A percentile compares a stretch with the other conserved stretches of the same genome.
Evolutionary conservation across 2,888 invertebrate genomes (phyloP).

Genomic region (Creontiades dilutus): DNA sequence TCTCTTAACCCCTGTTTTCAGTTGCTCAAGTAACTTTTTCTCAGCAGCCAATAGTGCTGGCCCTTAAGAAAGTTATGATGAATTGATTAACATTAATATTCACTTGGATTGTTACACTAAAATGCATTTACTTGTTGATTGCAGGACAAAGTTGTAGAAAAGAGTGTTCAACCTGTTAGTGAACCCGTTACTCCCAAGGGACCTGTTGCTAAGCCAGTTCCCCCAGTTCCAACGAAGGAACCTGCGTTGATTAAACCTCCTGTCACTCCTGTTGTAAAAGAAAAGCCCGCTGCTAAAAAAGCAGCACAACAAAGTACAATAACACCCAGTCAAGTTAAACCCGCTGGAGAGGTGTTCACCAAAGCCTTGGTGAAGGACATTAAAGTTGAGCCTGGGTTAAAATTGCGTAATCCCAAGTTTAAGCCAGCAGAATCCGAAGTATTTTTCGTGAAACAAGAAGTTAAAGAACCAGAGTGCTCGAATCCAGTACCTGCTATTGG

Average conservation of each 20-base stretch:
- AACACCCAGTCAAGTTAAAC: background rate
- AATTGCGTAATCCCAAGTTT: conserved; percentile 68
- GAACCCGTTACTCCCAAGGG: background rate
- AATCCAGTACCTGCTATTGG: background rate
- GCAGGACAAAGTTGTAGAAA: background rate
- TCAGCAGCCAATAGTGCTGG: no score
- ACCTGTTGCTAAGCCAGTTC: background rate
- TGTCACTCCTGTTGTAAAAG: background rate
- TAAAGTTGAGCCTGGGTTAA: conserved; percentile 69
- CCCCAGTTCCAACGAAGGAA: background rate
- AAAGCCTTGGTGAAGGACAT: conserved; percentile 39
- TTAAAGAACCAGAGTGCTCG: conserved; percentile 71
- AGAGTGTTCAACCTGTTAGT: background rate
- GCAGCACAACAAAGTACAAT: background rate
- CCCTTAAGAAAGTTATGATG: no score
- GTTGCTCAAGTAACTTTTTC: no score
- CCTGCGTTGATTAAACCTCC: background rate
- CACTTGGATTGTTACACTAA: background rate
- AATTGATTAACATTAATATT: no score
- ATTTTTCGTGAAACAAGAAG: conserved; percentile 40
- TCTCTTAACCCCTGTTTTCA: no score
- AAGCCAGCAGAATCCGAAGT: conserved; percentile 14
- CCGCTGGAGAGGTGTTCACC: conserved; percentile 67
- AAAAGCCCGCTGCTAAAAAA: background rate
- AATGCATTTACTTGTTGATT: background rate